A percentile compares a stretch with the other conserved stretches of the same genome.
Conservation (phyloP, 2,797 vertebrate species). For the Lacerta bilineata region DNA sequence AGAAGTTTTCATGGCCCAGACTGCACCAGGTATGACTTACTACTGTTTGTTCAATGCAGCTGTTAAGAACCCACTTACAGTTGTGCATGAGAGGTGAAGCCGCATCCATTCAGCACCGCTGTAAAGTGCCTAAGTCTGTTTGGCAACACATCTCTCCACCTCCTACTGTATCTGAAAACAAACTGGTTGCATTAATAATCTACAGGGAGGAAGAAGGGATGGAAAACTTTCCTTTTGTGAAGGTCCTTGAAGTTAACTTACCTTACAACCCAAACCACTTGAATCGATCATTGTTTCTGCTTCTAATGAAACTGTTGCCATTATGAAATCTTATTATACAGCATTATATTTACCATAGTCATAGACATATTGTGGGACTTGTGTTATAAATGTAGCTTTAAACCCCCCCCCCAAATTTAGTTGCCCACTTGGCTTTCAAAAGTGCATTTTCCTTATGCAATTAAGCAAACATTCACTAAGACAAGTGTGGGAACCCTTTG, state of each 20-base stretch:
- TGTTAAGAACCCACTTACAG: neutral
- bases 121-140: neutral
- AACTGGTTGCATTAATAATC: conserved; percentile 18
- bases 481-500: too few species aligned
- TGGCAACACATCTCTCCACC: neutral
- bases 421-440: conserved; percentile 51
- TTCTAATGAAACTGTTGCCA: conserved; percentile 38
- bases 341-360: conserved; percentile 16
- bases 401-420: conserved; percentile 15
- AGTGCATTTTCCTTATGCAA: conserved; percentile 52
- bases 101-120: neutral
- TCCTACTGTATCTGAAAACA: neutral
- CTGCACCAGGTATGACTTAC: neutral
- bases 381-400: conserved; percentile 51
- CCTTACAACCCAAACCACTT: neutral
- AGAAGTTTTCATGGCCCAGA: conserved; percentile 13
- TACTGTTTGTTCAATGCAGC: neutral
- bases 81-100: neutral
- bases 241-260: neutral
- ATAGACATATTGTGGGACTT: neutral
- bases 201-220: neutral
- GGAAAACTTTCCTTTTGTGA: neutral
- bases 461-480: conserved; percentile 34
- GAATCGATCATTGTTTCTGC: neutral
- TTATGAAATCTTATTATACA: conserved; percentile 31